phyloP scores from a whole-genome alignment of 2,888 invertebrate genomes.

The Nineta flava region DNA sequence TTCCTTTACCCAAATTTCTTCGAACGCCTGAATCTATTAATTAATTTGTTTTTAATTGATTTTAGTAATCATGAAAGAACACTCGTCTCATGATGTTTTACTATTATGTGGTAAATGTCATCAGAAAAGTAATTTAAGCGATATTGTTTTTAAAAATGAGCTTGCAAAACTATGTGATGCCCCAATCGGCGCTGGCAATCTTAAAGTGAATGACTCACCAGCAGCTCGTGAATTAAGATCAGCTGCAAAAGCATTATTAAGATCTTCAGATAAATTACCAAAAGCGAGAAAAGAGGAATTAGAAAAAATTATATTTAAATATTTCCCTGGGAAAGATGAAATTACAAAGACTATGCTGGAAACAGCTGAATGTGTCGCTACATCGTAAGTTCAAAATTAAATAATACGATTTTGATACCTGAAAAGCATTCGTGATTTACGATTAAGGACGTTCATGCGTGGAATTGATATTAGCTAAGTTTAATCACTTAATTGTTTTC shows the following conservation, averaged over 20 bases:
- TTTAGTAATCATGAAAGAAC: slow-evolving; percentile 57
- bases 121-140: slow-evolving; percentile 46
- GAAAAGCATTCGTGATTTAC: too few species aligned
- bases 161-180: slow-evolving; percentile 46
- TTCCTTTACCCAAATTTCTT: too few species aligned
- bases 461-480: too few species aligned
- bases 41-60: not conserved
- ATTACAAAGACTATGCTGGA: slow-evolving; percentile 34
- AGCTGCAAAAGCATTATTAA: slow-evolving; percentile 39
- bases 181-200: slow-evolving; percentile 30
- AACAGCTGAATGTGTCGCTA: slow-evolving; percentile 31
- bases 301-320: slow-evolving; percentile 29
- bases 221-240: slow-evolving; percentile 34
- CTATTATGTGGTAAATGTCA: slow-evolving; percentile 58
- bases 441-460: too few species aligned
- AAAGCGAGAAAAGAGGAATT: slow-evolving; percentile 30
- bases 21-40: too few species aligned
- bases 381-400: slow-evolving; percentile 31
- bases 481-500: too few species aligned
- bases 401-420: too few species aligned
- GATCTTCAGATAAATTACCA: slow-evolving; percentile 31
- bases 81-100: slow-evolving; percentile 66
- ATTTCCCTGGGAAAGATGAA: slow-evolving; percentile 29
- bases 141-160: slow-evolving; percentile 38
- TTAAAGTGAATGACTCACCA: not conserved